Evolutionary conservation across 2,888 invertebrate species (phyloP).

Genomic region (Eucriotettix oculatus): DNA sequence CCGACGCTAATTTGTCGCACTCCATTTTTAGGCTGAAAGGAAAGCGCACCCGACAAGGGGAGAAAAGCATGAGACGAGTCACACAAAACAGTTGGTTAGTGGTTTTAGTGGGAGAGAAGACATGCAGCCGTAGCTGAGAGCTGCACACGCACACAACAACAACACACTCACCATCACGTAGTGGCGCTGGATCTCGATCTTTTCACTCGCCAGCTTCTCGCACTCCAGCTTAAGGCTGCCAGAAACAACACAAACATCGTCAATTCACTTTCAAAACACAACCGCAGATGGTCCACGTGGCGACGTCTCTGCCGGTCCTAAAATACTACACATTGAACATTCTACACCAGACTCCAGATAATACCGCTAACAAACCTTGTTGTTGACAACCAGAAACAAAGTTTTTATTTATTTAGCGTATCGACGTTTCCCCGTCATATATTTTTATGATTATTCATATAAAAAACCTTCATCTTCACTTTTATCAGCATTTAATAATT

Average conservation of each 20-base stretch:
- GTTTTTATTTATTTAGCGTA: no score
- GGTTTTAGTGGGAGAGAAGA: conserved; percentile 1
- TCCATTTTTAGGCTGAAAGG: conserved; percentile 59
- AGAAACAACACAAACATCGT: conserved; percentile 2
- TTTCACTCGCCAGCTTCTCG: conserved; percentile 76
- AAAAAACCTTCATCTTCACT: no score
- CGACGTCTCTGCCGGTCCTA: neutral
- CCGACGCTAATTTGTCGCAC: conserved; percentile 69
- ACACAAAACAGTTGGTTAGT: neutral
- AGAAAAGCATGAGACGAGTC: neutral
- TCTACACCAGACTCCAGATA: no score
- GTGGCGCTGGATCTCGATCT: conserved; percentile 79
- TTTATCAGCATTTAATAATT: no score
- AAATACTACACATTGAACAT: neutral
- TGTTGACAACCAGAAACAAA: no score
- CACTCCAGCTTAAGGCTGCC: conserved; percentile 68
- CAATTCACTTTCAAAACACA: neutral
- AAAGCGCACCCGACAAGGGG: conserved; percentile 1
- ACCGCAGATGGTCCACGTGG: neutral
- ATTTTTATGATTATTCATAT: no score
- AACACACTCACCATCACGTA: conserved; percentile 64
- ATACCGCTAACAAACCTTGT: no score
- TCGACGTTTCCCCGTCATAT: no score
- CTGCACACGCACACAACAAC: neutral
- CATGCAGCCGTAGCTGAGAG: neutral